Base-by-base conservation (phyloP, 2,113 vertebrate species). In the Mastomys natalensis region DNA sequence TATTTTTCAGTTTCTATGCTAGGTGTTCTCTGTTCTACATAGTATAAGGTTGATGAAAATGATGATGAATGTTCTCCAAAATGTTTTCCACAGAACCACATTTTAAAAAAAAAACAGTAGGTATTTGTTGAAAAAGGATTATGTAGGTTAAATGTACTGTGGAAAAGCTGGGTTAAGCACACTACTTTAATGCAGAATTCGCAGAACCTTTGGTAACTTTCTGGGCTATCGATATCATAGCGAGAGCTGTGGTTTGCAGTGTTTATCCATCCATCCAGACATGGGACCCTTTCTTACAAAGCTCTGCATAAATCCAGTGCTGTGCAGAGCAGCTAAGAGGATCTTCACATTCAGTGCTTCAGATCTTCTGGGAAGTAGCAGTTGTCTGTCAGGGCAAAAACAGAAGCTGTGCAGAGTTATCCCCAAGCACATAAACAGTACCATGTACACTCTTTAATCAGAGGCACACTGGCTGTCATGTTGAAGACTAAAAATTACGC, bases 221-320 rank as follows among this genome's bases (percentile, higher is more conserved):
- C 0, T 86, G 51, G 45, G 24, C 40, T 85, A 34, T 53, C 3
- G 89, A 37, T 89, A 74, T 7, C 45, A 21, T 31, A 48, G 78
- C 29, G 37, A 12, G 37, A 31, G 34, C 64, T 60, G 9, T n/a
- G 40, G 45, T 96, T 81, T 72, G 53, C 53, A 90, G 40, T 73
- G 1, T 73, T 93, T 87, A 73, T 89, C 72, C 85, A 58, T 73
- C 55, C 53, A 31, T 0, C 22, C 37, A 68, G 31, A 53, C 86
- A 5, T 62, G 76, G 76, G 90, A 55, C 51, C 15, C 37, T 92
- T 73, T 48, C n/a, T 96, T 74, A 15, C n/a, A 55, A 88, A 94
- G 17, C n/a, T 26, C 78, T 48, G 7, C 53, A 3, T 17, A 34
- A 73, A 53, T 29, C n/a, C 55, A 12, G 29, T 31, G 17, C 82